Conservation (phyloP, 1,140 invertebrate genomes). For the Riptortus pedestris region DNA sequence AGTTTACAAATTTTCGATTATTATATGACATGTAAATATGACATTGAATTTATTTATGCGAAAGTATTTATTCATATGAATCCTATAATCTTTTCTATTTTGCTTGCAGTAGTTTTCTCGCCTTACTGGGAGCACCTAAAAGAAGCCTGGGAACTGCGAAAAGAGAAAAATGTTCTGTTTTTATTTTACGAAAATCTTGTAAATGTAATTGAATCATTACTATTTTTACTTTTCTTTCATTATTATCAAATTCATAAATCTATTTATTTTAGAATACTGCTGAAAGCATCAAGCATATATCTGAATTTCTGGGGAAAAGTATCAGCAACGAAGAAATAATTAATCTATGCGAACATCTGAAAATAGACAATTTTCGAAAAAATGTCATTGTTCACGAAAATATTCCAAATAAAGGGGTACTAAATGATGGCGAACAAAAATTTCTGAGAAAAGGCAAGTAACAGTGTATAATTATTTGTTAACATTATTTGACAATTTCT, state of each 20-base stretch:
- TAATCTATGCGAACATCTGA: constrained; percentile 48
- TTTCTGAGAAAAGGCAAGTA: not conserved
- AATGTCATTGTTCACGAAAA: not conserved
- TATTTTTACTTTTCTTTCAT: too few relatives aligned
- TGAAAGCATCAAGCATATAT: constrained; percentile 52
- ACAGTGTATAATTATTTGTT: too few relatives aligned
- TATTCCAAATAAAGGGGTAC: not conserved
- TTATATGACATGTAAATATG: too few relatives aligned
- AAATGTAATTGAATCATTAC: constrained; percentile 45
- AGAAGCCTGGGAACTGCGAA: constrained; percentile 53
- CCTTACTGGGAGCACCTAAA: constrained; percentile 64
- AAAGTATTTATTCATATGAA: too few relatives aligned
- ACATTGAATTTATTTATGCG: too few relatives aligned
- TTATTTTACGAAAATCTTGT: constrained; percentile 72
- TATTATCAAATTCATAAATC: too few relatives aligned
- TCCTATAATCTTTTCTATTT: too few relatives aligned
- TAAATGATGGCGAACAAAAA: not conserved
- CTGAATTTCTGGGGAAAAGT: constrained; percentile 52
- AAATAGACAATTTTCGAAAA: constrained; percentile 35
- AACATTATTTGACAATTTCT: too few relatives aligned
- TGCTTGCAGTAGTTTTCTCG: constrained; percentile 47
- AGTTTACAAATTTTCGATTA: too few relatives aligned
- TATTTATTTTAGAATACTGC: constrained; percentile 45
- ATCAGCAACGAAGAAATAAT: constrained; percentile 43
- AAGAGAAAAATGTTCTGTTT: constrained; percentile 61